Base-by-base conservation (phyloP, 2,888 invertebrate species). In the Heliconius aoede region DNA sequence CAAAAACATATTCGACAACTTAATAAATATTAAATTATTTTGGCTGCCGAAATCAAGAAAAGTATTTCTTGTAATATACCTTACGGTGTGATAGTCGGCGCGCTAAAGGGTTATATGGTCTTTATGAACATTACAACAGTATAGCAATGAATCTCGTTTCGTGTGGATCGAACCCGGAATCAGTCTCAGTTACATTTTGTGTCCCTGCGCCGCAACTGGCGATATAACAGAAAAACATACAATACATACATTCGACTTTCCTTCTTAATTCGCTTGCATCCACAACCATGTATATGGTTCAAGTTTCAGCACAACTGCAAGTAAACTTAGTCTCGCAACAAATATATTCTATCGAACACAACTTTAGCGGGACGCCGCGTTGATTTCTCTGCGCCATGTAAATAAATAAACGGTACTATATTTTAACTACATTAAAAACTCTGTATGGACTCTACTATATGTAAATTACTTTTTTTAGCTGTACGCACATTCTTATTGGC, bases 81-180 rank as follows among this genome's bases (percentile, higher is more conserved):
- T n/a, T n/a, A 46, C 83, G 82, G 85, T 87, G 86, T 86, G 78
- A 86, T 36, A 46, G 80, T 24, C 75, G 65, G 81, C 75, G 77
- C 67, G 71, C 77, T 79, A 80, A 76, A 80, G 74, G 86, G 86
- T 86, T 84, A 85, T 81, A 83, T 78, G 83, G 86, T 86, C 86
- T 77, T 80, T 64, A 78, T 77, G 71, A 79, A 74, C 76, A 74
- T 68, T 32, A 72, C 74, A 79, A 79, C 65, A 68, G 74, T 67
- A 65, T 24, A 36, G 71, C 55, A 32, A 55, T 69, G 55, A 69
- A 55, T 69, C 69, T 55, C n/a, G 28, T 68, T n/a, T n/a, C n/a
- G n/a, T n/a, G n/a, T n/a, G n/a, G 55, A 9, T 55, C 4, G n/a
- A 55, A 55, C 55, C 40, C 46, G 18, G 7, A 46, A 2, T 18